phyloP scores from a whole-genome alignment of 2,888 invertebrate species.

The Drosophila barbarae region DNA sequence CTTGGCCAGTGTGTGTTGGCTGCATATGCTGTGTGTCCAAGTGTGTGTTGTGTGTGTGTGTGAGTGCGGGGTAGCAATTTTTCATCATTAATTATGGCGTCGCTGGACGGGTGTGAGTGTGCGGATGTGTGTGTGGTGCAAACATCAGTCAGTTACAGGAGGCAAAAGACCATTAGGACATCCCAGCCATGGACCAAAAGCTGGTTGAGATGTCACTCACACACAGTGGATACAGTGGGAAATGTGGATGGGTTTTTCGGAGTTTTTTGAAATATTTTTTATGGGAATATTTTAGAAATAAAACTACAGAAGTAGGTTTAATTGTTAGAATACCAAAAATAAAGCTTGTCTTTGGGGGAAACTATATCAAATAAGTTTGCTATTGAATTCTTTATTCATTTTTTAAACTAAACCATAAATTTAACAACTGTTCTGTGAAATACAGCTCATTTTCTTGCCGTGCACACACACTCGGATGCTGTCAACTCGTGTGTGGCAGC shows the following conservation, averaged over 20 bases:
- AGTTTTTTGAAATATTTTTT: fast-evolving
- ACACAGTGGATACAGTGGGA: conserved; percentile 44
- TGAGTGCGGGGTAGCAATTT: conserved; percentile 62
- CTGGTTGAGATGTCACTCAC: conserved; percentile 69
- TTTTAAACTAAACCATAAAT: neutral
- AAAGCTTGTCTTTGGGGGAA: too few relatives aligned
- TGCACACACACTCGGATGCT: conserved; percentile 62
- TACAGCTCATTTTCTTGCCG: neutral
- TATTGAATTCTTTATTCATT: neutral
- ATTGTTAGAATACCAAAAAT: too few relatives aligned
- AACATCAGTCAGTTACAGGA: conserved; percentile 68
- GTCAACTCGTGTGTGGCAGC: conserved; percentile 59
- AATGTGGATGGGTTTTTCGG: neutral
- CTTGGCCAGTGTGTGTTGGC: neutral
- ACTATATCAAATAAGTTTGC: too few relatives aligned
- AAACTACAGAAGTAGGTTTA: too few relatives aligned
- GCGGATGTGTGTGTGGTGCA: conserved; percentile 60
- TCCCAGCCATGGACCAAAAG: conserved; percentile 37
- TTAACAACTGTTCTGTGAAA: too few relatives aligned
- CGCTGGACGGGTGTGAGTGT: conserved; percentile 31
- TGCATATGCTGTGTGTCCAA: conserved; percentile 61
- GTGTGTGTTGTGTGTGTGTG: conserved; percentile 28
- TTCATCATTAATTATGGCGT: conserved; percentile 73
- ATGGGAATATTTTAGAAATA: neutral
- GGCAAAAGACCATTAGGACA: conserved; percentile 68